phyloP scores from a whole-genome alignment of 2,113 vertebrate species.

The Pelobates fuscus region DNA sequence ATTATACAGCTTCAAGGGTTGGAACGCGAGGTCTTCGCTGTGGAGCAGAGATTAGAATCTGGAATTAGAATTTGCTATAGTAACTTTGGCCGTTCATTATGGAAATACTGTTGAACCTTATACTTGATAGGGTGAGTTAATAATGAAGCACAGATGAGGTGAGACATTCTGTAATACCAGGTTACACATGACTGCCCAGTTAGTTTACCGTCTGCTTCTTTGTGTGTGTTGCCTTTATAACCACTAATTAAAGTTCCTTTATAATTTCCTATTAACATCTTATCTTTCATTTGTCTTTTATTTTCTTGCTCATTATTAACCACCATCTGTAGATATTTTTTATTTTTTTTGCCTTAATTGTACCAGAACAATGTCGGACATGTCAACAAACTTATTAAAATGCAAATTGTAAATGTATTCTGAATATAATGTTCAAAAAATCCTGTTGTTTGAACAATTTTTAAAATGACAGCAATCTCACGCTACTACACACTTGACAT shows the following conservation, averaged over 20 bases:
- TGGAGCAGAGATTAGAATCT: background rate
- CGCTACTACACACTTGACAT: constrained; percentile 1
- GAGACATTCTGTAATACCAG: background rate
- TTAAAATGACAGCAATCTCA: background rate
- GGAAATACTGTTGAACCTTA: background rate
- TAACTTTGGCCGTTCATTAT: background rate
- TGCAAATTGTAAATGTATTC: constrained; percentile 12
- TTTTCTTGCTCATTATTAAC: constrained; percentile 20
- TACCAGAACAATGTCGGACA: background rate
- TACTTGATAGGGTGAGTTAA: background rate
- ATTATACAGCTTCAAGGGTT: background rate
- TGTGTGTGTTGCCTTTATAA: background rate
- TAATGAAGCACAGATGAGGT: constrained; percentile 12
- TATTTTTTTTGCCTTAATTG: constrained; percentile 21
- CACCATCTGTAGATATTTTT: background rate
- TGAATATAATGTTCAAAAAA: background rate
- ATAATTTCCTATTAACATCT: background rate
- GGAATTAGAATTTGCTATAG: background rate
- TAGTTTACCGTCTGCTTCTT: background rate
- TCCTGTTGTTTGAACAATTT: background rate
- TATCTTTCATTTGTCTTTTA: constrained; percentile 27
- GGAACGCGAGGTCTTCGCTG: background rate
- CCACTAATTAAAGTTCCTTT: constrained; percentile 26
- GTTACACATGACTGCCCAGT: constrained; percentile 3
- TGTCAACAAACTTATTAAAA: constrained; percentile 17